Percentiles rank a stretch among this genome's conserved stretches.
Conservation (phyloP, 2,113 vertebrate genomes). For the Erpornis zantholeuca region DNA sequence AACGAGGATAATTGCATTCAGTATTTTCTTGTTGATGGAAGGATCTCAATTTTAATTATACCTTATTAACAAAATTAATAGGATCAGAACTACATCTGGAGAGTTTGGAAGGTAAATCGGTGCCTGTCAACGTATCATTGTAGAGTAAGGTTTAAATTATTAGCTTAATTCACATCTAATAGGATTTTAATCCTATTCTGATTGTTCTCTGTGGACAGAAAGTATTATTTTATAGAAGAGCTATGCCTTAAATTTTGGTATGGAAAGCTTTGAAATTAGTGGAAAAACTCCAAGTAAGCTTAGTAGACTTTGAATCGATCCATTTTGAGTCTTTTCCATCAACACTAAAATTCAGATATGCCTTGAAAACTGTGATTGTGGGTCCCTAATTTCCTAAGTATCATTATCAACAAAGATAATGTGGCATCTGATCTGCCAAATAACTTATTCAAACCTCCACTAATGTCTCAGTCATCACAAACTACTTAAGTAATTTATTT, state of each 20-base stretch:
- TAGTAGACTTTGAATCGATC: not conserved
- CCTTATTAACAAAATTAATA: not conserved
- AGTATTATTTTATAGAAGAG: not conserved
- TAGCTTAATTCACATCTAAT: not conserved
- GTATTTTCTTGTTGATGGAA: not conserved
- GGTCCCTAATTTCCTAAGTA: not conserved
- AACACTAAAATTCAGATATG: not conserved
- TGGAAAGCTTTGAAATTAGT: constrained; percentile 2
- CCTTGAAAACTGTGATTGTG: not conserved
- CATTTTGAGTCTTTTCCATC: not conserved
- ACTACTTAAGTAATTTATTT: not conserved
- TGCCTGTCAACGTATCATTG: not conserved
- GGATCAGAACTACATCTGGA: not conserved
- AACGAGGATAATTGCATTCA: not conserved
- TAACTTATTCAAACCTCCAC: not conserved
- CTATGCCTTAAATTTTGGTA: not conserved
- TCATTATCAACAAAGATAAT: not conserved
- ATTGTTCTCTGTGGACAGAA: constrained; percentile 7
- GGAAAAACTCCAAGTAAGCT: not conserved
- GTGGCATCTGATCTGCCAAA: not conserved
- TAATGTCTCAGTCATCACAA: not conserved
- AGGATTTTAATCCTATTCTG: constrained; percentile 43
- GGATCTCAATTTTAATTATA: not conserved
- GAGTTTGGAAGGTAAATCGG: not conserved
- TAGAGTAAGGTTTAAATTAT: not conserved